These are phyloP conservation scores for Pemphredon lugubris DNA, from an alignment of 2,888 invertebrate species.

Conservation along the genomic window DNA sequence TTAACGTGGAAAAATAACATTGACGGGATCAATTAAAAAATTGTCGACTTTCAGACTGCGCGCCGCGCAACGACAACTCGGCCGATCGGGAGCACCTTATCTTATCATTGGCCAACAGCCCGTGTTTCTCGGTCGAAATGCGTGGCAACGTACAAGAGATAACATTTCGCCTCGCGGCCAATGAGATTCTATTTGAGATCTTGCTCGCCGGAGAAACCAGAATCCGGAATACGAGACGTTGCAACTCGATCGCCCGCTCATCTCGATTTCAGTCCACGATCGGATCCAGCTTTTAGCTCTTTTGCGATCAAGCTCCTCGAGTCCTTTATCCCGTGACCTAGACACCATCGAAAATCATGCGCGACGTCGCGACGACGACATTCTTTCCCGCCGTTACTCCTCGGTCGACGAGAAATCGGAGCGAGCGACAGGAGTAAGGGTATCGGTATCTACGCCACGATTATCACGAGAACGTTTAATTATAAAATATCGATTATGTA, in stretches of 20 bases:
- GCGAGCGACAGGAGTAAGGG: no score
- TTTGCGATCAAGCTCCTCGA: constrained; percentile 24
- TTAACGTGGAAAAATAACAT: no score
- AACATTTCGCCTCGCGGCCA: constrained; percentile 55
- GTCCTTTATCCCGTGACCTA: constrained; percentile 32
- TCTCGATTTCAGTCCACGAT: constrained; percentile 56
- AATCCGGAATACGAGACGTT: constrained; percentile 58
- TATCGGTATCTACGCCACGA: no score
- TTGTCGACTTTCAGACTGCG: not conserved
- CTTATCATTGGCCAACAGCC: constrained; percentile 49
- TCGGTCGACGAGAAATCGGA: no score
- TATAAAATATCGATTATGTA: no score
- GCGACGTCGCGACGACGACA: no score
- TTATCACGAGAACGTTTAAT: no score
- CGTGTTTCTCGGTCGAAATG: constrained; percentile 35
- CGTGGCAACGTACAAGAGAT: constrained; percentile 35
- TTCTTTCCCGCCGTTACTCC: no score
- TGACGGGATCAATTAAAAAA: no score
- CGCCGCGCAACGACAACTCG: not conserved
- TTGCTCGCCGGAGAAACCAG: constrained; percentile 49
- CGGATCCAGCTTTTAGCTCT: constrained; percentile 19
- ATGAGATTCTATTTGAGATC: constrained; percentile 57
- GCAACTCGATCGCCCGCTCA: constrained; percentile 53
- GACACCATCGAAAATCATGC: constrained; percentile 15
- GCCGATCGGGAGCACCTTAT: constrained; percentile 42